Evolutionary conservation across 2,888 invertebrate species (phyloP).

Genomic region (Leptinotarsa rubiginosa): DNA sequence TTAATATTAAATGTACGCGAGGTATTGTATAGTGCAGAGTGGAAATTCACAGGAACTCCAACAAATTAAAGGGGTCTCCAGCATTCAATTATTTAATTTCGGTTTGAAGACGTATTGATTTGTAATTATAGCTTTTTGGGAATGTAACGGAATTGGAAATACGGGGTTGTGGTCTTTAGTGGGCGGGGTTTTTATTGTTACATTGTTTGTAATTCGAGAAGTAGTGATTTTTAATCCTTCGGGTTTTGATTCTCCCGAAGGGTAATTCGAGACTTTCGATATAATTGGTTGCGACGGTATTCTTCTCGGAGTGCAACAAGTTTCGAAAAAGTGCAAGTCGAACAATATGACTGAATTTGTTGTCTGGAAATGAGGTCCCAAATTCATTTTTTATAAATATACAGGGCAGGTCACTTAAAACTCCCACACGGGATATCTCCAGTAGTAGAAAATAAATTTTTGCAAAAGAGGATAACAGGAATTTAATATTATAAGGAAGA

Average conservation of each 20-base stretch:
- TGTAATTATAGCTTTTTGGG: conserved; percentile 29
- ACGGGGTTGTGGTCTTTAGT: conserved; percentile 27
- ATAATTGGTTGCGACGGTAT: conserved; percentile 1
- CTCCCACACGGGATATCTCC: no score
- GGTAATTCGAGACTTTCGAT: conserved; percentile 6
- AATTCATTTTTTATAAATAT: no score
- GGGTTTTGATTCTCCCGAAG: conserved; percentile 11
- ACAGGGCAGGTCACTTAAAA: no score
- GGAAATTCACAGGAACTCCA: conserved; percentile 10
- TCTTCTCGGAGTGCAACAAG: not conserved
- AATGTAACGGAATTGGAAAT: conserved; percentile 28
- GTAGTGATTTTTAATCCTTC: conserved; percentile 26
- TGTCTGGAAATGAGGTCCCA: no score
- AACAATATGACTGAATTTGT: no score
- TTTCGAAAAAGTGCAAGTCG: no score
- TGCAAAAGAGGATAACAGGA: no score
- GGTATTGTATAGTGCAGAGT: conserved; percentile 16
- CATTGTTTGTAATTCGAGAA: conserved; percentile 24
- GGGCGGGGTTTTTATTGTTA: conserved; percentile 21
- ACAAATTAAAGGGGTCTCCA: conserved; percentile 23
- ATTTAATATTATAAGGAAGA: no score
- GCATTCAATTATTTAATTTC: conserved; percentile 30
- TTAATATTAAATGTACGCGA: conserved; percentile 14
- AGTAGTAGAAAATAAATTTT: no score
- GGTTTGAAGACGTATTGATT: conserved; percentile 30